phyloP scores from a whole-genome alignment of 2,113 vertebrate species.

The Neotragus pygmaeus region DNA sequence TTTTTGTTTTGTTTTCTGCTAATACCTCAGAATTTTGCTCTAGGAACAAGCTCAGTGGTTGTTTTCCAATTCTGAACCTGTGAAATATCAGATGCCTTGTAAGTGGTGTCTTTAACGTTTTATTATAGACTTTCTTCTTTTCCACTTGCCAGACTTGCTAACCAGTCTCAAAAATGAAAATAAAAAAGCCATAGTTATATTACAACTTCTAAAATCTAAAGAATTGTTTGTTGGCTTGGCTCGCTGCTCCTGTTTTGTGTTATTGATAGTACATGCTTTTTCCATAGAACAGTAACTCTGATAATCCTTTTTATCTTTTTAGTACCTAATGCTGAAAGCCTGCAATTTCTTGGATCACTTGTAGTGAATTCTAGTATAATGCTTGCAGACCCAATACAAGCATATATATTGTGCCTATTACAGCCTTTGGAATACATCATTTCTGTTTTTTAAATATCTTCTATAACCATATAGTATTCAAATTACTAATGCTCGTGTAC shows the following conservation, averaged over 20 bases:
- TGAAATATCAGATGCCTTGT: constrained; percentile 13
- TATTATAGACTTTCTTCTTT: constrained; percentile 7
- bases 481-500: constrained; percentile 63
- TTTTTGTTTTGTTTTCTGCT: neutral
- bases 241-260: constrained; percentile 47
- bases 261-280: constrained; percentile 58
- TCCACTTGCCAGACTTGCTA: constrained; percentile 41
- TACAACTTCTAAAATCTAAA: constrained; percentile 36
- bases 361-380: constrained; percentile 62
- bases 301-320: constrained; percentile 66
- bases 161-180: constrained; percentile 4
- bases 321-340: constrained; percentile 49
- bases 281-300: constrained; percentile 47
- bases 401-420: constrained; percentile 65
- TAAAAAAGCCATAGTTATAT: constrained; percentile 75
- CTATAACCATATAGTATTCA: constrained; percentile 51
- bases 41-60: neutral
- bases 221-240: constrained; percentile 30
- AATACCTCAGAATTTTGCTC: constrained; percentile 40
- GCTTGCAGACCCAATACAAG: constrained; percentile 73
- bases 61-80: constrained; percentile 4
- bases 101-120: constrained; percentile 38
- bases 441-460: constrained; percentile 74
- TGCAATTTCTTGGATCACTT: constrained; percentile 63
- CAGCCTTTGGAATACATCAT: constrained; percentile 65